These are phyloP conservation scores for Zophobas atratus DNA, from an alignment of 1,140 invertebrate genomes.

Conservation along the genomic window DNA sequence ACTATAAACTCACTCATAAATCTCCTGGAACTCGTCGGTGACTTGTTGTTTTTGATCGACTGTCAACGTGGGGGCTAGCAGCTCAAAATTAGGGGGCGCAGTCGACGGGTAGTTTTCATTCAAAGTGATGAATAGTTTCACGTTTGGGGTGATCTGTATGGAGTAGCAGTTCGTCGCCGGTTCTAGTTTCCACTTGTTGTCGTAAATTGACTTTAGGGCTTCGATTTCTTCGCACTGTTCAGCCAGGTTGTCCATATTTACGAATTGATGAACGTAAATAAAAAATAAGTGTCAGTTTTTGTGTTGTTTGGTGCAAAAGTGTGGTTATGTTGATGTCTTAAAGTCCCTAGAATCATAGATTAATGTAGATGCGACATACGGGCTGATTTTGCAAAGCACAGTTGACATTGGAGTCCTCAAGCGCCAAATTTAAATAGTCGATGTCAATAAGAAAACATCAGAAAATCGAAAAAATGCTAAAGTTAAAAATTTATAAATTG, in stretches of 20 bases:
- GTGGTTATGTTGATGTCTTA: too few species aligned
- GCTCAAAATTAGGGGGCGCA: constrained; percentile 78
- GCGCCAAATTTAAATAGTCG: too few species aligned
- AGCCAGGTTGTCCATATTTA: constrained; percentile 57
- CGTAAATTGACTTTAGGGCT: constrained; percentile 83
- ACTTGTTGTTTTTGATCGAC: constrained; percentile 73
- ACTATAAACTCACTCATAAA: constrained; percentile 74
- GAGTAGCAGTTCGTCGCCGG: constrained; percentile 73
- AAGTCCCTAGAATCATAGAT: too few species aligned
- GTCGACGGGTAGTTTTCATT: constrained; percentile 77
- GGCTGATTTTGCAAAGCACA: too few species aligned
- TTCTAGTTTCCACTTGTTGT: constrained; percentile 78
- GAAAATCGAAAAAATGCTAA: too few species aligned
- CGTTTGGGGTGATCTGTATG: constrained; percentile 71
- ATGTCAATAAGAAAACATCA: too few species aligned
- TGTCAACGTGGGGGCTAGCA: constrained; percentile 81
- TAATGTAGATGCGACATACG: too few species aligned
- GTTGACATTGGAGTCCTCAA: too few species aligned
- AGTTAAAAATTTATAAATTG: too few species aligned
- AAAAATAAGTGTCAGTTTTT: too few species aligned
- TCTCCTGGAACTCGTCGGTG: constrained; percentile 73
- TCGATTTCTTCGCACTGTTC: constrained; percentile 79
- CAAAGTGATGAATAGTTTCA: constrained; percentile 73
- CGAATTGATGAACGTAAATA: too few species aligned
- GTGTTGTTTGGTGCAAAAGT: too few species aligned